phyloP scores from a whole-genome alignment of 2,888 invertebrate genomes.

The Agrenia bidenticulata region DNA sequence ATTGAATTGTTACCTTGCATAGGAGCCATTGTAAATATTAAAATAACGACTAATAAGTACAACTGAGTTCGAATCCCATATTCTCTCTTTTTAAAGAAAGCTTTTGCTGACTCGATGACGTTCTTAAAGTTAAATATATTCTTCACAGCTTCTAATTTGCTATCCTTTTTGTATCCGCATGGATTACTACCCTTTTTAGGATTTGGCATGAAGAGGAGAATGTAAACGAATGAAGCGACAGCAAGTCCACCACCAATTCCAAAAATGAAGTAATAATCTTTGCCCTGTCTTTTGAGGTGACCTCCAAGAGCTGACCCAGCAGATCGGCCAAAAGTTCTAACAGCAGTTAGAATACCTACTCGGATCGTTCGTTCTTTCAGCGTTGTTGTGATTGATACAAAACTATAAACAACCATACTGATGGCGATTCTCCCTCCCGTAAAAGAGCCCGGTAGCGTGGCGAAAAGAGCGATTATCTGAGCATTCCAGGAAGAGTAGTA shows the following conservation, averaged over 20 bases:
- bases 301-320: conserved; percentile 53
- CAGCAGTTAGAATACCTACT: conserved; percentile 63
- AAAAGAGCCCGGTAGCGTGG: conserved; percentile 55
- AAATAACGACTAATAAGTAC: conserved; percentile 41
- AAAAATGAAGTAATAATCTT: conserved; percentile 49
- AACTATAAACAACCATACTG: conserved; percentile 54
- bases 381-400: conserved; percentile 56
- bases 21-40: conserved; percentile 52
- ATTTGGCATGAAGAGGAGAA: conserved; percentile 49
- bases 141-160: conserved; percentile 60
- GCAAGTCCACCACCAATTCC: conserved; percentile 48
- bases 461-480: conserved; percentile 40
- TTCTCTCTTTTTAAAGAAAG: conserved; percentile 76
- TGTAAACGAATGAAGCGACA: conserved; percentile 44
- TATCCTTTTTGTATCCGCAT: conserved; percentile 44
- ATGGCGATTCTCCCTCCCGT: conserved; percentile 62
- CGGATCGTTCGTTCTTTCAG: conserved; percentile 64
- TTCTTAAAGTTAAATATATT: conserved; percentile 77
- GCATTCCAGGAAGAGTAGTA: conserved; percentile 43
- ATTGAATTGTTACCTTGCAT: conserved; percentile 54
- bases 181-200: conserved; percentile 42
- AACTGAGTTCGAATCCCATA: conserved; percentile 54
- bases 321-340: conserved; percentile 56
- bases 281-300: conserved; percentile 41
- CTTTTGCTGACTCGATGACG: conserved; percentile 73